Conservation (phyloP, 2,113 vertebrate genomes). For the Bostrychus sinensis region DNA sequence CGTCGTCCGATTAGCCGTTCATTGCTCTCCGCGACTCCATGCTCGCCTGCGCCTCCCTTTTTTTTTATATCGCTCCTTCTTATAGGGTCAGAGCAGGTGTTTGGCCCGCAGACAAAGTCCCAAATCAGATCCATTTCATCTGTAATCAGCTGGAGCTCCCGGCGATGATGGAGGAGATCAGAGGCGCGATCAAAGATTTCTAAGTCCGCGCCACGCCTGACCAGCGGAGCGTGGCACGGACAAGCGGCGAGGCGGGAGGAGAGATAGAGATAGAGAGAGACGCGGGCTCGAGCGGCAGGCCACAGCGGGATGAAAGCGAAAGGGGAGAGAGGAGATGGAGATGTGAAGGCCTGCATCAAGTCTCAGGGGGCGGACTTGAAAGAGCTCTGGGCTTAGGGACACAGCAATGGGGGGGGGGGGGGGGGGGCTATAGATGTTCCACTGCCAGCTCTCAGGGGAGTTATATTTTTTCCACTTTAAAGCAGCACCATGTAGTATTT, state of each 20-base stretch:
- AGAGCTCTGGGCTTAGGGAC: slow-evolving; percentile 35
- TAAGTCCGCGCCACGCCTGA: slow-evolving; percentile 62
- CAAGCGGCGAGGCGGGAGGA: slow-evolving; percentile 13
- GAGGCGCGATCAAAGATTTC: slow-evolving; percentile 70
- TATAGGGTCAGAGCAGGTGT: slow-evolving; percentile 68
- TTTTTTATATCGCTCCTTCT: slow-evolving; percentile 15
- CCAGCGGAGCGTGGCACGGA: slow-evolving; percentile 57
- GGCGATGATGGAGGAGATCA: slow-evolving; percentile 71
- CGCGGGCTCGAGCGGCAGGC: slow-evolving; percentile 13
- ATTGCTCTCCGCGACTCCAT: slow-evolving; percentile 40
- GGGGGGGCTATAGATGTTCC: slow-evolving; percentile 41
- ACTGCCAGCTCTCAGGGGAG: slow-evolving; percentile 37
- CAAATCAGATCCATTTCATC: slow-evolving; percentile 76
- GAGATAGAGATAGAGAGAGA: background rate
- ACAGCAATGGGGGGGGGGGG: slow-evolving; percentile 24
- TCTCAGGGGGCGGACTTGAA: slow-evolving; percentile 60
- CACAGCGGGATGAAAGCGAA: slow-evolving; percentile 63
- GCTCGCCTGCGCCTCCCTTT: slow-evolving; percentile 35
- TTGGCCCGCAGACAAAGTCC: slow-evolving; percentile 64
- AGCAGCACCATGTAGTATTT: background rate
- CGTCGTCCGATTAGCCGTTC: slow-evolving; percentile 25
- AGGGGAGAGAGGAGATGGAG: slow-evolving; percentile 43
- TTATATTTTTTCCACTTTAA: background rate
- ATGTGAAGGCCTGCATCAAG: slow-evolving; percentile 48
- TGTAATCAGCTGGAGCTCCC: slow-evolving; percentile 74